Evolutionary conservation across 2,888 invertebrate genomes (phyloP).

Genomic region (Dorcus parallelipipedus): DNA sequence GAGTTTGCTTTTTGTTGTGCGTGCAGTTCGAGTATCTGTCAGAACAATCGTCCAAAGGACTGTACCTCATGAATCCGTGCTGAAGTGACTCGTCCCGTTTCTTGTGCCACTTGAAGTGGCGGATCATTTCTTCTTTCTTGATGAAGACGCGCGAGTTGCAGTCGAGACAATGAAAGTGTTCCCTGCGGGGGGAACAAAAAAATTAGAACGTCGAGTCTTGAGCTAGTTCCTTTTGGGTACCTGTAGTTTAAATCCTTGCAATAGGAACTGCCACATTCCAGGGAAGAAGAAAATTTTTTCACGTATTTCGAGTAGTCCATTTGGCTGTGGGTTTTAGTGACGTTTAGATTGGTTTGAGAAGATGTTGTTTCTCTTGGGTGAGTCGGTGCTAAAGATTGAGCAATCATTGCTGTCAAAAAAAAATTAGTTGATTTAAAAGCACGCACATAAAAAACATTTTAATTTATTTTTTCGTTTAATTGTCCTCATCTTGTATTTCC

Average conservation of each 20-base stretch:
- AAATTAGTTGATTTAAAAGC: not conserved
- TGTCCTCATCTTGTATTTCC: too few relatives aligned
- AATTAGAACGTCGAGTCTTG: not conserved
- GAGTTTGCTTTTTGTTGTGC: conserved; percentile 92
- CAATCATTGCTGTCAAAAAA: conserved; percentile 51
- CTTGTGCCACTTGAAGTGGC: conserved; percentile 99
- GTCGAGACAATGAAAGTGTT: conserved; percentile 91
- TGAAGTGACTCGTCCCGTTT: conserved; percentile 95
- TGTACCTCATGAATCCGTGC: conserved; percentile 89
- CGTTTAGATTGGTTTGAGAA: conserved; percentile 53
- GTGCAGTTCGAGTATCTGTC: conserved; percentile 76
- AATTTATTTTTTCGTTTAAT: too few relatives aligned
- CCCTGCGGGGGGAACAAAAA: conserved; percentile 52
- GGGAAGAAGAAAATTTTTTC: conserved; percentile 75
- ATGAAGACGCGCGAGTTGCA: conserved; percentile 82
- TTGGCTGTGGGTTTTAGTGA: conserved; percentile 62
- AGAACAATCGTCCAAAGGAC: conserved; percentile 91
- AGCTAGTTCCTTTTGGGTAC: conserved; percentile 32
- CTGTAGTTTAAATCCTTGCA: conserved; percentile 85
- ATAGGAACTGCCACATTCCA: conserved; percentile 80
- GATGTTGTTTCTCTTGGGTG: conserved; percentile 47
- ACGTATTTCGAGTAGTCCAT: conserved; percentile 88
- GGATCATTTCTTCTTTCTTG: conserved; percentile 98
- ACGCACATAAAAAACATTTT: too few relatives aligned
- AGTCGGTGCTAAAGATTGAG: conserved; percentile 52